phyloP scores from a whole-genome alignment of 37 sponge, comb jelly and placozoan genomes.

The Ephydatia muelleri region DNA sequence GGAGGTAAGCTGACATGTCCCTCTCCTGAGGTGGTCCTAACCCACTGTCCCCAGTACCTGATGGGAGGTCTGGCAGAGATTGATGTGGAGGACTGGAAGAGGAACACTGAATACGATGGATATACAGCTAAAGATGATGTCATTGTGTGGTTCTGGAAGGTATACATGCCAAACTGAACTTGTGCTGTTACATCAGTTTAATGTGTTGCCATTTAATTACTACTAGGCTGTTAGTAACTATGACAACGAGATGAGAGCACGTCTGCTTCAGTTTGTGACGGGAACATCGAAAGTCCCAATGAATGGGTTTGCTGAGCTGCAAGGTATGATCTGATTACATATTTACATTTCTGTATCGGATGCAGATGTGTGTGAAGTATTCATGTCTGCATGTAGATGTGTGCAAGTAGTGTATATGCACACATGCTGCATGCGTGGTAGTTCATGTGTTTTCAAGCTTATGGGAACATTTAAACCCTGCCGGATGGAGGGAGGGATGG shows the following conservation, averaged over 20 bases:
- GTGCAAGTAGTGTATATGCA: too few species aligned
- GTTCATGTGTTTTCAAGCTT: too few species aligned
- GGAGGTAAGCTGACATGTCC: conserved; percentile 60
- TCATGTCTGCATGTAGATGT: too few species aligned
- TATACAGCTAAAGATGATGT: conserved; percentile 65
- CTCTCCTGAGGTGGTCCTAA: neutral
- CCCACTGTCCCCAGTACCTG: conserved; percentile 71
- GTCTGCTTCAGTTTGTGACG: conserved; percentile 98
- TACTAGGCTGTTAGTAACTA: conserved; percentile 83
- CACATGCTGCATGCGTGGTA: too few species aligned
- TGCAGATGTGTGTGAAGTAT: too few species aligned
- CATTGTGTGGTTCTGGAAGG: conserved; percentile 98
- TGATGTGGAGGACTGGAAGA: conserved; percentile 96
- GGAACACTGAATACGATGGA: conserved; percentile 81
- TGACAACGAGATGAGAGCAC: conserved; percentile 88
- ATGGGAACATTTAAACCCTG: too few species aligned
- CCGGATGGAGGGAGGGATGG: too few species aligned
- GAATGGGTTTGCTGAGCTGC: conserved; percentile 98
- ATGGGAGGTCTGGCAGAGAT: conserved; percentile 95
- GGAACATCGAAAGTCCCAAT: conserved; percentile 98
- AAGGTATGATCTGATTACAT: too few species aligned
- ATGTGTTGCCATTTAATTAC: neutral
- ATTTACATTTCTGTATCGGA: too few species aligned
- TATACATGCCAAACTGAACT: too few species aligned
- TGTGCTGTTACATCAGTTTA: too few species aligned